Evolutionary conservation across 2,797 vertebrate species (phyloP).

Genomic region (Iguana delicatissima): DNA sequence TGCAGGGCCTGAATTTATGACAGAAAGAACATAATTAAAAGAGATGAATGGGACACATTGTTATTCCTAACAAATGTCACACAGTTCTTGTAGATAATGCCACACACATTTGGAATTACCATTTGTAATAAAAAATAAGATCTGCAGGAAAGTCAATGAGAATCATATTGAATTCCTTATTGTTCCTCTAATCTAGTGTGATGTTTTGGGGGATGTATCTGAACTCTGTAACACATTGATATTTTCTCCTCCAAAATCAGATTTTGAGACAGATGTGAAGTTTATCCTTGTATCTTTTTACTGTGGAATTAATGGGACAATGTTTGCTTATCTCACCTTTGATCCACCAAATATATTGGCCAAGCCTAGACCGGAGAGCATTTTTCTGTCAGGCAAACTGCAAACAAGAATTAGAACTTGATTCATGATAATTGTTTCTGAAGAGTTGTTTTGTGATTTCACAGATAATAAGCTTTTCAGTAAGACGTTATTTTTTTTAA

Average conservation of each 20-base stretch:
- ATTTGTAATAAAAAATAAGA: slow-evolving; percentile 79
- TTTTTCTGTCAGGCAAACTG: slow-evolving; percentile 45
- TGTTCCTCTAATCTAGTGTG: slow-evolving; percentile 70
- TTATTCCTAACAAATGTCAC: slow-evolving; percentile 81
- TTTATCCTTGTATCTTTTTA: slow-evolving; percentile 34
- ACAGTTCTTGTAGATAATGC: slow-evolving; percentile 79
- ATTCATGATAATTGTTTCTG: background rate
- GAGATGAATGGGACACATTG: slow-evolving; percentile 77
- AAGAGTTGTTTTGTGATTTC: slow-evolving; percentile 34
- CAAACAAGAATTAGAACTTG: slow-evolving; percentile 23
- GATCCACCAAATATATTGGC: background rate
- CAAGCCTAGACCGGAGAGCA: background rate
- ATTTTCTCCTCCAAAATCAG: slow-evolving; percentile 21
- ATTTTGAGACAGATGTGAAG: slow-evolving; percentile 25
- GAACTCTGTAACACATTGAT: slow-evolving; percentile 39
- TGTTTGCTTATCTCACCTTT: slow-evolving; percentile 8
- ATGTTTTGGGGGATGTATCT: slow-evolving; percentile 55
- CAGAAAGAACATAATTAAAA: slow-evolving; percentile 76
- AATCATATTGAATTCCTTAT: slow-evolving; percentile 78
- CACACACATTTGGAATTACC: slow-evolving; percentile 74
- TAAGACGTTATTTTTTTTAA: slow-evolving; percentile 17
- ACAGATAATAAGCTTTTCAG: slow-evolving; percentile 14
- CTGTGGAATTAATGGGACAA: background rate
- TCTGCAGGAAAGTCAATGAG: slow-evolving; percentile 78
- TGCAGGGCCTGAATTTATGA: slow-evolving; percentile 65